Conservation (phyloP, 2,797 vertebrate genomes). For the Diplodus sargus region DNA sequence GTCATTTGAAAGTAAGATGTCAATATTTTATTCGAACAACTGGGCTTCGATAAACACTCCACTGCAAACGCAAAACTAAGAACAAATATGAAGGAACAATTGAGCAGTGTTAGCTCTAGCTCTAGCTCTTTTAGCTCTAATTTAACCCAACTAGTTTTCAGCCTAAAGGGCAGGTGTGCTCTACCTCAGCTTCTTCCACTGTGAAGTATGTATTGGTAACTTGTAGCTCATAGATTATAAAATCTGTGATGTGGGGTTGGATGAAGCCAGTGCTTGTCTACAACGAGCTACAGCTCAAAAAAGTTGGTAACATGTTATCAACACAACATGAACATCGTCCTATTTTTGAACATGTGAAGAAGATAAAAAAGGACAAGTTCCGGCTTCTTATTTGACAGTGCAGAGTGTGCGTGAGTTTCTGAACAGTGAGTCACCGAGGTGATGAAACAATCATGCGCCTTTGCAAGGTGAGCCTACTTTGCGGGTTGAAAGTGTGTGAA, state of each 20-base stretch:
- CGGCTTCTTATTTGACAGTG: neutral
- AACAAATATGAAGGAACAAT: too few species aligned
- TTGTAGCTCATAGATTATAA: neutral
- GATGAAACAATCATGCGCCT: conserved; percentile 64
- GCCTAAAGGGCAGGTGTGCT: too few species aligned
- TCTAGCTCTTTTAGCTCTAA: too few species aligned
- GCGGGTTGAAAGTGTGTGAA: conserved; percentile 69
- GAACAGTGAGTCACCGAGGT: conserved; percentile 66
- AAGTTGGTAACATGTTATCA: neutral
- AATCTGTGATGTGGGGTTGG: too few species aligned
- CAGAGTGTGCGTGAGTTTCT: conserved; percentile 21
- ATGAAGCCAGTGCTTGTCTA: neutral
- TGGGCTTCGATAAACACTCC: too few species aligned
- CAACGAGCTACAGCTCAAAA: neutral
- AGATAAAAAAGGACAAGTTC: neutral
- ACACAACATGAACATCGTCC: neutral
- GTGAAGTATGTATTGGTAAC: too few species aligned
- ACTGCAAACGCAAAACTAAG: too few species aligned
- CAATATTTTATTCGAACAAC: too few species aligned
- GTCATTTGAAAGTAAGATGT: too few species aligned
- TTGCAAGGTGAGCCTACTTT: conserved; percentile 32
- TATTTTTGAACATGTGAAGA: neutral
- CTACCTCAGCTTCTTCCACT: too few species aligned
- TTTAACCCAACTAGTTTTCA: too few species aligned
- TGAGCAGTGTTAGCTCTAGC: too few species aligned